These are phyloP conservation scores for Chrysomela aeneicollis DNA, from an alignment of 2,888 invertebrate species.

Conservation along the genomic window DNA sequence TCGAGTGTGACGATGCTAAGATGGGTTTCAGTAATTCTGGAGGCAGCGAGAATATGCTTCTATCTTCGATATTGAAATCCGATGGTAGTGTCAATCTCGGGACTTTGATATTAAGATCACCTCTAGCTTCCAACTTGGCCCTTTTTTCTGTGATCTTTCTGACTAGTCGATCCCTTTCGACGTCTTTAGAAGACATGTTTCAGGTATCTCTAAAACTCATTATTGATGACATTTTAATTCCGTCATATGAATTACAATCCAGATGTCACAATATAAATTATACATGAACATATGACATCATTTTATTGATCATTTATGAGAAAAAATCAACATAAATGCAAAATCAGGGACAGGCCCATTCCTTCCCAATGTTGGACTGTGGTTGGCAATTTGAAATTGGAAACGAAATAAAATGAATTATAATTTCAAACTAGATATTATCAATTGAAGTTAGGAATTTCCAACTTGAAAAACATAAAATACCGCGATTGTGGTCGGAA, in stretches of 20 bases:
- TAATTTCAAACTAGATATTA: too few relatives aligned
- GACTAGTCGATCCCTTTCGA: constrained; percentile 60
- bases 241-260: background rate
- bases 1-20: constrained; percentile 56
- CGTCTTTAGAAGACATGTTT: constrained; percentile 47
- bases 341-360: too few relatives aligned
- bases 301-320: too few relatives aligned
- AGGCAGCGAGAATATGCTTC: constrained; percentile 70
- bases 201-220: constrained; percentile 14
- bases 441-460: too few relatives aligned
- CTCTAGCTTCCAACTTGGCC: constrained; percentile 60
- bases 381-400: too few relatives aligned
- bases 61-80: constrained; percentile 66
- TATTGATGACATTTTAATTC: background rate
- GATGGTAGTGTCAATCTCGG: constrained; percentile 66
- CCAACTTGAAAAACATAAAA: too few relatives aligned
- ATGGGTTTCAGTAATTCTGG: constrained; percentile 64
- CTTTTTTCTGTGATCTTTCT: constrained; percentile 61
- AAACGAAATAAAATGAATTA: too few relatives aligned
- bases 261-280: background rate
- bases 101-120: constrained; percentile 65
- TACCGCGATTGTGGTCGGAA: too few relatives aligned
- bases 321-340: too few relatives aligned
- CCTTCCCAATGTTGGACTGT: too few relatives aligned
- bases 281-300: too few relatives aligned